These are phyloP conservation scores for Malurus leucopterus DNA, from an alignment of 2,797 vertebrate genomes.

Conservation along the genomic window DNA sequence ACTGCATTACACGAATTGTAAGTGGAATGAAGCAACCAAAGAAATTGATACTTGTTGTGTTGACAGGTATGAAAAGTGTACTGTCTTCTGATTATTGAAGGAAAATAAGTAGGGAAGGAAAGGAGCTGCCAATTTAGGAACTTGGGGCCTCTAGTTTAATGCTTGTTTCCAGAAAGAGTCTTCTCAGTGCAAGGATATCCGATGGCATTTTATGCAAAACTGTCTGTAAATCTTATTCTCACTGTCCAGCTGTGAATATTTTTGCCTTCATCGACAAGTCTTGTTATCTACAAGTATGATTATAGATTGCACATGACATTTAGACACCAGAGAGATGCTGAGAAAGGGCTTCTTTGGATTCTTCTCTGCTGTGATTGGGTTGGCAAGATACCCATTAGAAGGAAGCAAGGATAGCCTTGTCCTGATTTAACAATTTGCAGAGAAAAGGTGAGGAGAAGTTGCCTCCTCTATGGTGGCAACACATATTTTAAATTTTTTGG, in stretches of 20 bases:
- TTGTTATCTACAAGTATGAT: background rate
- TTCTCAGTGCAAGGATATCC: background rate
- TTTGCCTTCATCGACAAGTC: background rate
- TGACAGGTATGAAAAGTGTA: background rate
- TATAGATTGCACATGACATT: background rate
- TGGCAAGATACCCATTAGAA: background rate
- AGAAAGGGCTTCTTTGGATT: background rate
- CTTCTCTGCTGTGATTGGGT: background rate
- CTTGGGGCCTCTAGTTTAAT: background rate
- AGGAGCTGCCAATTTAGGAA: background rate
- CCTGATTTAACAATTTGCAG: background rate
- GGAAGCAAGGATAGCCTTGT: background rate
- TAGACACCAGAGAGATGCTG: background rate
- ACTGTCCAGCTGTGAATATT: background rate
- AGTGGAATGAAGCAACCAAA: background rate
- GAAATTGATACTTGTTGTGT: background rate
- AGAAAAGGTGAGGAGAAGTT: background rate
- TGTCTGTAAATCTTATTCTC: background rate
- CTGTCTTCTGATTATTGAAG: background rate
- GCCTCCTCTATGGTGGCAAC: rapidly evolving
- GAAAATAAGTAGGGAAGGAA: background rate
- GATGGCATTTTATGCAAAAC: background rate
- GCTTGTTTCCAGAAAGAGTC: background rate
- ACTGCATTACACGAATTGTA: background rate
- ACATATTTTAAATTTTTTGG: background rate